Base-by-base conservation (phyloP, 2,113 vertebrate species). In the Myrmophylax atrothorax region DNA sequence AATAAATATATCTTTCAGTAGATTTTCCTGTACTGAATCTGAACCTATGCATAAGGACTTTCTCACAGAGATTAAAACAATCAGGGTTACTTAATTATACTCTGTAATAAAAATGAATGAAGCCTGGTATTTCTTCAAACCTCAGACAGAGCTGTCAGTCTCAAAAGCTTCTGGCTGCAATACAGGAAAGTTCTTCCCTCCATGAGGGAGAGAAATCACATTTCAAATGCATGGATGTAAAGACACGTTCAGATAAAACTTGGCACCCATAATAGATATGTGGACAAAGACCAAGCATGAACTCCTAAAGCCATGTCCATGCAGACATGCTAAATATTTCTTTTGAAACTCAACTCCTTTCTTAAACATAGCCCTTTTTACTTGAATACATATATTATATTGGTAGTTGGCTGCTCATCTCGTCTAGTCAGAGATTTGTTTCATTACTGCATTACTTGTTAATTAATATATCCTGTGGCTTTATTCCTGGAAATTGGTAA, bases 141-240 rank as follows among this genome's bases (percentile, higher is more conserved):
- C 12, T 70, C 9, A 44, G 23, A 31, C 1, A 72, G 13, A 55
- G 1, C 1, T 47, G n/a, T 18, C 64, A 7, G 6, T 10, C 29
- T 63, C 10, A 49, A 67, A 85, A 50, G 19, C 26, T 82, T 87
- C 50, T 84, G 44, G 6, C 33, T 62, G 18, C 10, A 78, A 9
- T 49, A 44, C 16, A 56, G 46, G 14, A 33, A 77, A 52, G 4
- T 8, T 92, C 40, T 74, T 69, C 10, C 9, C 4, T 58, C 31
- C 12, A 8, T 4, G 6, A 40, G 7, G 50, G 20, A 3, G 0
- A 42, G 38, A 56, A 77, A 52, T 79, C 38, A 29, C 5, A 1
- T 81, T 90, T 82, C 16, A 75, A 81, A 63, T 73, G 63, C 16
- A 37, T 26, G n/a, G 40, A 37, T 90, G 8, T 18, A 85, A 93